phyloP scores from a whole-genome alignment of 2,888 invertebrate genomes.

The Eilema caniola region DNA sequence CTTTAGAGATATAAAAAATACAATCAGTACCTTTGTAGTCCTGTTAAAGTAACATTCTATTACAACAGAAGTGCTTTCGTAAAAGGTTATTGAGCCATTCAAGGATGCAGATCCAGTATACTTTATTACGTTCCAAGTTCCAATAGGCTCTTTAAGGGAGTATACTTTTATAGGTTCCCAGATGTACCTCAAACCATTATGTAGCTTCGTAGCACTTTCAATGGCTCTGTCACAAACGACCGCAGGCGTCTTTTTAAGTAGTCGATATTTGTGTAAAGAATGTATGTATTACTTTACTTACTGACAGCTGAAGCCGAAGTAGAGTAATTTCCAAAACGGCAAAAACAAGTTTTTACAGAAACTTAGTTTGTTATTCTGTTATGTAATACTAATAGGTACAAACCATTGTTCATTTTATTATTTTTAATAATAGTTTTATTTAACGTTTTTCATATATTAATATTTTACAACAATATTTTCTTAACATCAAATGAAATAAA shows the following conservation, averaged over 20 bases:
- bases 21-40: background rate
- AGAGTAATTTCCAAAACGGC: background rate
- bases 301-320: too few relatives aligned
- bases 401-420: background rate
- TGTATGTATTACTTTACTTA: too few relatives aligned
- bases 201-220: background rate
- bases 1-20: background rate
- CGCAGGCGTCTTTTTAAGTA: too few relatives aligned
- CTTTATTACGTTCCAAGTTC: background rate
- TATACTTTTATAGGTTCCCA: background rate
- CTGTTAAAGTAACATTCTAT: too few relatives aligned
- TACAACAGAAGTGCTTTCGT: background rate
- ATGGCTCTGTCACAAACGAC: background rate
- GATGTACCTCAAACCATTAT: background rate
- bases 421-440: background rate
- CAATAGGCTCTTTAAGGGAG: too few relatives aligned
- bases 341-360: background rate
- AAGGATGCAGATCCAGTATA: background rate
- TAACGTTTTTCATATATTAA: background rate
- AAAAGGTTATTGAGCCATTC: too few relatives aligned
- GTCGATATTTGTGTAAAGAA: too few relatives aligned
- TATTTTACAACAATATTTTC: background rate
- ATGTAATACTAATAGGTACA: background rate
- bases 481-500: background rate
- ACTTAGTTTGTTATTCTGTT: background rate